Evolutionary conservation across 1,140 invertebrate genomes (phyloP).

Genomic region (Globodera ellingtonae): DNA sequence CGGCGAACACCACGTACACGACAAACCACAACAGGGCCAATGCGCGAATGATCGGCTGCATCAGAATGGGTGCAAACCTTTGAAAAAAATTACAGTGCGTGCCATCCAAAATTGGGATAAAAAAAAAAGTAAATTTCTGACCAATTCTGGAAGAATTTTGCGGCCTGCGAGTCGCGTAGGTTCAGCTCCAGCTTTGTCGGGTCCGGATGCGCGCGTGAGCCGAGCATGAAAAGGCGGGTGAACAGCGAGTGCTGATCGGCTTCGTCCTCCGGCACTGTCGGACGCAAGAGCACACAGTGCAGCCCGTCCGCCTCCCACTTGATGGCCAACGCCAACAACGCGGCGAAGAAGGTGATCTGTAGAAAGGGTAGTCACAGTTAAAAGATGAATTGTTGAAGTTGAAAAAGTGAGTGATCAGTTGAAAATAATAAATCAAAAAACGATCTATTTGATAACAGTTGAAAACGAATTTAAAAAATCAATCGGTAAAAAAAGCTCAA

Average conservation of each 20-base stretch:
- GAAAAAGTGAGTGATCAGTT: no score
- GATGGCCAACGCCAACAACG: conserved; percentile 50
- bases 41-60: conserved; percentile 56
- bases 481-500: no score
- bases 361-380: background rate
- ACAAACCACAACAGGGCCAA: conserved; percentile 57
- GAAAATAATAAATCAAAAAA: no score
- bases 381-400: no score
- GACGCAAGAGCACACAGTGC: conserved; percentile 56
- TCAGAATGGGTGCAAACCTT: conserved; percentile 62
- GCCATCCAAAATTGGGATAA: no score
- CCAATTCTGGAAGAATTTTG: conserved; percentile 61
- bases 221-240: conserved; percentile 52
- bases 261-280: conserved; percentile 44
- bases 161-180: conserved; percentile 51
- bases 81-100: background rate
- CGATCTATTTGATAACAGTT: no score
- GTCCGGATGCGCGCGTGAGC: conserved; percentile 52
- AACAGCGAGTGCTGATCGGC: conserved; percentile 28
- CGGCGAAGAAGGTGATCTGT: conserved; percentile 63
- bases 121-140: background rate
- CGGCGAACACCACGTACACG: conserved; percentile 55
- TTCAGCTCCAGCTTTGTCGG: conserved; percentile 44
- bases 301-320: conserved; percentile 53
- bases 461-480: no score